Percentiles rank a stretch among this genome's conserved stretches.
phyloP scores from a whole-genome alignment of 2,113 vertebrate species.

The Spermophilus dauricus region DNA sequence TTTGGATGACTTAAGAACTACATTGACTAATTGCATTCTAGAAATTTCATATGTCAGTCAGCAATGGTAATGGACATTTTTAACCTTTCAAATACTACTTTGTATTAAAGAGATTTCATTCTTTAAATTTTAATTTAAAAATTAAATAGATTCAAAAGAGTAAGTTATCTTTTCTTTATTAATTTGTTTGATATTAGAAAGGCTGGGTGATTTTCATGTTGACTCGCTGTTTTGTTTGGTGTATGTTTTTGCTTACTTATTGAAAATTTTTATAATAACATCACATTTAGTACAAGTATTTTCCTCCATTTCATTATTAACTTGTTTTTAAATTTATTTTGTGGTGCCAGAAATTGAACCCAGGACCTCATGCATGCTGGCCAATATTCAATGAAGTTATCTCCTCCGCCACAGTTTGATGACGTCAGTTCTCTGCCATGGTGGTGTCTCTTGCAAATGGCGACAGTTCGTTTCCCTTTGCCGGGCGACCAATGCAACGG shows the following conservation, averaged over 20 bases:
- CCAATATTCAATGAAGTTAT: no score
- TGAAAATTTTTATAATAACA: neutral
- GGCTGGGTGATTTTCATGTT: constrained; percentile 35
- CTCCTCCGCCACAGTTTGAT: no score
- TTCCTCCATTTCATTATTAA: constrained; percentile 47
- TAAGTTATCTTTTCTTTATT: constrained; percentile 3
- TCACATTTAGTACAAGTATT: neutral
- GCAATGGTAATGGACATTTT: neutral
- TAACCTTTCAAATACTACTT: neutral
- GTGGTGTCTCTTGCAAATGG: no score
- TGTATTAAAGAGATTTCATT: neutral
- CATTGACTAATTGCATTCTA: neutral
- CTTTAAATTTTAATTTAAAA: constrained; percentile 40
- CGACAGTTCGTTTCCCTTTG: no score
- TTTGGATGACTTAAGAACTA: constrained; percentile 10
- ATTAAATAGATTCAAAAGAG: constrained; percentile 10
- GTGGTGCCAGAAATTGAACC: neutral
- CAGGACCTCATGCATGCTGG: neutral
- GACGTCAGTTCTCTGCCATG: no score
- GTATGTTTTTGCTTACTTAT: constrained; percentile 48
- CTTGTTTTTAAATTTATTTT: neutral
- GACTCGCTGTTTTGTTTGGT: constrained; percentile 22
- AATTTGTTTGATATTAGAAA: constrained; percentile 16
- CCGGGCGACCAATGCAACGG: no score
- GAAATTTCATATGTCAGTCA: neutral